Base-by-base conservation (phyloP, 2,113 vertebrate genomes). In the Elephantulus edwardii region DNA sequence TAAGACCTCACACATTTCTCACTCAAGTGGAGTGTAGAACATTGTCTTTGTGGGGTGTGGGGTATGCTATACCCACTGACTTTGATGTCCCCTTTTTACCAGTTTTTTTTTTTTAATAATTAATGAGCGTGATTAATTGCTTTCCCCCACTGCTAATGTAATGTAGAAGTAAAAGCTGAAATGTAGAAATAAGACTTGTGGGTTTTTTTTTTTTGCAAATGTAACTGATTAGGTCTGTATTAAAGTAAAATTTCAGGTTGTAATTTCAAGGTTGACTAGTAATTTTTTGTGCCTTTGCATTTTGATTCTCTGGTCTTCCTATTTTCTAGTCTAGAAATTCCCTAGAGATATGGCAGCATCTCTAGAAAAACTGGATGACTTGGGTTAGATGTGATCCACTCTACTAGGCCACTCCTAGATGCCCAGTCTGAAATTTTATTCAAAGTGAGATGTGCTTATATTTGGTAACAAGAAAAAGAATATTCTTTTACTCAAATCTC, bases 101-200 rank as follows among this genome's bases (percentile, higher is more conserved):
- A n/a, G n/a, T n/a, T n/a, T n/a, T n/a, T n/a, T n/a, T n/a, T n/a
- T n/a, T n/a, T n/a, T n/a, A n/a, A n/a, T n/a, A n/a, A 92, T 91
- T 90, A 92, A 90, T 91, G 75, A 80, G 80, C 33, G 74, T 94
- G 84, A 17, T 71, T 89, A 91, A 76, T 87, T 86, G 60, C 17
- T 56, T 76, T 64, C 16, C 14, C 12, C 14, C 58, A 88, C n/a
- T 78, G 20, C 50, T 71, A n/a, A n/a, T n/a, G n/a, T n/a, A n/a
- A n/a, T n/a, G n/a, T n/a, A n/a, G n/a, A n/a, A n/a, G n/a, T n/a
- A n/a, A n/a, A 60, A 90, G 54, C n/a, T 86, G 56, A 85, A 90
- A 75, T 77, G 40, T 81, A 70, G 79, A 91, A 88, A 72, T 40
- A 84, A 30, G n/a, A 44, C 19, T 71, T 88, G 12, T 82, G 40